A percentile compares a stretch with the other conserved stretches of the same genome.
Conservation (phyloP, 2,888 invertebrate species). For the Sympetrum striolatum region DNA sequence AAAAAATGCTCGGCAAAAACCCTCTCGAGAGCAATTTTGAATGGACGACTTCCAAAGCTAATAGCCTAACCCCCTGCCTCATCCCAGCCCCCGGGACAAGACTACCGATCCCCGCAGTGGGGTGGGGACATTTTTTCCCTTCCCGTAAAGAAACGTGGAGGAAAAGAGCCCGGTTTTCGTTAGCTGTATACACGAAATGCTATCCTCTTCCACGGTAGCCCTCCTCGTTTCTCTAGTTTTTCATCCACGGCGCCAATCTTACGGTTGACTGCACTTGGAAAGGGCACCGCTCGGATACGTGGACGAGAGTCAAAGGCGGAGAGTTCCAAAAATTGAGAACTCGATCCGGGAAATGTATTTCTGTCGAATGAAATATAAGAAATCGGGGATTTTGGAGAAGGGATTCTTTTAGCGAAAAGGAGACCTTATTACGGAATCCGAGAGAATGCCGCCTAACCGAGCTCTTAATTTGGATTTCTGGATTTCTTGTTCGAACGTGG, state of each 20-base stretch:
- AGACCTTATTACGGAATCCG: not conserved
- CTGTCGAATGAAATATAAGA: not conserved
- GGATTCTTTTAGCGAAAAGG: not conserved
- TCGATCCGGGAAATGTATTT: not conserved
- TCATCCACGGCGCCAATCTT: not conserved
- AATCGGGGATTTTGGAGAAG: not conserved
- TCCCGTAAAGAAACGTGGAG: no score
- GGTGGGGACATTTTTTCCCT: slow-evolving; percentile 4
- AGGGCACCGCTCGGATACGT: not conserved
- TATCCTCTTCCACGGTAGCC: no score
- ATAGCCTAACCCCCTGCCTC: slow-evolving; percentile 25
- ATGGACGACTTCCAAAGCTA: slow-evolving; percentile 40
- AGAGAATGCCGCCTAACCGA: not conserved
- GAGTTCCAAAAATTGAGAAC: not conserved
- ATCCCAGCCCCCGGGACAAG: not conserved
- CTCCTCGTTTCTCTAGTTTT: no score
- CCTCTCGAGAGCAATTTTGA: slow-evolving; percentile 23
- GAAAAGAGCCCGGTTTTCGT: not conserved
- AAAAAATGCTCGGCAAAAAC: not conserved
- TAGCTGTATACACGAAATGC: not conserved
- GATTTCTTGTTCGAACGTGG: not conserved
- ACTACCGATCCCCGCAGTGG: no score
- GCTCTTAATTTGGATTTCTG: not conserved
- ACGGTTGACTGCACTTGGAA: not conserved
- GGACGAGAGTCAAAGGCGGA: not conserved